These are phyloP conservation scores for Rhopalosiphum nymphaeae DNA, from an alignment of 2,888 invertebrate genomes.

Conservation along the genomic window DNA sequence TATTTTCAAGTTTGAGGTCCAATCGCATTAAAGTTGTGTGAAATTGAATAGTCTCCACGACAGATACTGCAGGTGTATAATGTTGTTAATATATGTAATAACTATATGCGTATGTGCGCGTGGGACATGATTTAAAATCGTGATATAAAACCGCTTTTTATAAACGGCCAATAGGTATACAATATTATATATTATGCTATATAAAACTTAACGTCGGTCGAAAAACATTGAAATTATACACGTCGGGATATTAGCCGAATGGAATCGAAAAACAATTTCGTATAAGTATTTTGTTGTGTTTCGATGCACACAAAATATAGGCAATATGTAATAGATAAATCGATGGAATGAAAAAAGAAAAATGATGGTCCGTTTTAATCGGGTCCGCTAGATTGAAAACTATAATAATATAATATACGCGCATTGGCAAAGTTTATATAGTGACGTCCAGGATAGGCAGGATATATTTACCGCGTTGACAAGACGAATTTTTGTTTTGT, in stretches of 20 bases:
- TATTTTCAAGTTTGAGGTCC: background rate
- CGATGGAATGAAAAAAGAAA: background rate
- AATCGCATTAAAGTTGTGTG: background rate
- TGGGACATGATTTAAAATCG: conserved; percentile 27
- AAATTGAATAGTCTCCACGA: background rate
- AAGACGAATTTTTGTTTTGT: background rate
- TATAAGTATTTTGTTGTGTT: background rate
- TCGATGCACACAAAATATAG: background rate
- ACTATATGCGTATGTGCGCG: background rate
- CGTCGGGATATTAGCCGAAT: background rate
- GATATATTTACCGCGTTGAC: background rate
- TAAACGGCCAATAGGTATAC: background rate
- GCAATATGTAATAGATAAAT: background rate
- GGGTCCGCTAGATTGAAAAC: background rate
- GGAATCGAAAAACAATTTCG: background rate
- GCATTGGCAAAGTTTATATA: background rate
- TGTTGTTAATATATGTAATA: background rate
- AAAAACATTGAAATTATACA: background rate
- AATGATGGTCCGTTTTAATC: background rate
- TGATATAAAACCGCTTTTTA: background rate
- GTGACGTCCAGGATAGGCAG: background rate
- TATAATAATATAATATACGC: background rate
- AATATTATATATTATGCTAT: background rate
- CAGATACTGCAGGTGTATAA: background rate
- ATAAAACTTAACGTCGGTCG: background rate